A percentile compares a stretch with the other conserved stretches of the same genome.
Evolutionary conservation across 1,140 invertebrate genomes (phyloP).

Genomic region (Stegodyphus mimosarum): DNA sequence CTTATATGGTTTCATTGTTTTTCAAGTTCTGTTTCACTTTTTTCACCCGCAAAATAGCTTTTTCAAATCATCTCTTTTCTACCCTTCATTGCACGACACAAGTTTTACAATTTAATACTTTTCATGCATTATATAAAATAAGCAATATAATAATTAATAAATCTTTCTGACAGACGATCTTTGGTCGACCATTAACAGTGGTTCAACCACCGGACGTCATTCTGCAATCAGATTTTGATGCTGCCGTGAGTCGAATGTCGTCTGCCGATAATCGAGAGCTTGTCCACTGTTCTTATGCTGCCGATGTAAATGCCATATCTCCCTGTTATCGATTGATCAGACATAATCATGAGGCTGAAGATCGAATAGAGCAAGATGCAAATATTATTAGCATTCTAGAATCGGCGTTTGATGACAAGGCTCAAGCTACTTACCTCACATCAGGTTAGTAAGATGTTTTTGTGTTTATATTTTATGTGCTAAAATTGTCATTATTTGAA

Average conservation of each 20-base stretch:
- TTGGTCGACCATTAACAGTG: not conserved
- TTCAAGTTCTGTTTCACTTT: no score
- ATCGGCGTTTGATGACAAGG: slow-evolving; percentile 6
- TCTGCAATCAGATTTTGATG: slow-evolving; percentile 80
- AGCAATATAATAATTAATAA: no score
- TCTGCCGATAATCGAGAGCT: slow-evolving; percentile 73
- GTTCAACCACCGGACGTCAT: slow-evolving; percentile 76
- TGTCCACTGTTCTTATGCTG: slow-evolving; percentile 77
- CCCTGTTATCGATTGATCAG: slow-evolving; percentile 79
- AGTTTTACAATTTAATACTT: no score
- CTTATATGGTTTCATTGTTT: no score
- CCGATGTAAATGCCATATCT: slow-evolving; percentile 76
- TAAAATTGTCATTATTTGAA: no score
- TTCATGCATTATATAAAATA: no score
- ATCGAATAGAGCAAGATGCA: not conserved
- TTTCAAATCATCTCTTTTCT: no score
- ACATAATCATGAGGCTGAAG: not conserved
- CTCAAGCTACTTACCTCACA: slow-evolving; percentile 18
- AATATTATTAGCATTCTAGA: not conserved
- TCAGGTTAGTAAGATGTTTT: slow-evolving; percentile 1
- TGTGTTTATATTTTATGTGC: no score
- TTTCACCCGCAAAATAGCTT: no score
- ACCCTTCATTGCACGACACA: no score
- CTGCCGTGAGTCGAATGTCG: slow-evolving; percentile 74
- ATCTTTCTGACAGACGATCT: slow-evolving; percentile 6